Percentiles rank a stretch among this genome's conserved stretches.
phyloP scores from a whole-genome alignment of 2,888 invertebrate species.

The Polyommatus iphigenia region DNA sequence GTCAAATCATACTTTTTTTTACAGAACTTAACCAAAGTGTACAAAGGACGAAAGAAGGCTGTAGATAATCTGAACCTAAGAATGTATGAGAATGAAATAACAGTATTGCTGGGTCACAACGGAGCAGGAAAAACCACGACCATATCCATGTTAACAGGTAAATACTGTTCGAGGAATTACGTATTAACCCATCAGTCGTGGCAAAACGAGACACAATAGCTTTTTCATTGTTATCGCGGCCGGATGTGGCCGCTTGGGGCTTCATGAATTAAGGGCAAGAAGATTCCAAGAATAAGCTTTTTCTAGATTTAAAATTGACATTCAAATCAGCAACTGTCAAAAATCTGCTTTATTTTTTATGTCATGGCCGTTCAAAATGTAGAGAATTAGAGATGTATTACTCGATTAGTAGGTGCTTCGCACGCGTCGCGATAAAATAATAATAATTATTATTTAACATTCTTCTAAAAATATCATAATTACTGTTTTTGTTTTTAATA shows the following conservation, averaged over 20 bases:
- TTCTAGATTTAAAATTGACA: background rate
- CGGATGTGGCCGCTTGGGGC: no score
- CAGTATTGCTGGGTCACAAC: conserved; percentile 84
- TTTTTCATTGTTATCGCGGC: no score
- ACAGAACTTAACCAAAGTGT: conserved; percentile 83
- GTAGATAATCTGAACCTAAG: conserved; percentile 87
- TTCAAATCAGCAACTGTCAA: no score
- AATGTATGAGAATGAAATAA: conserved; percentile 95
- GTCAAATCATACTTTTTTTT: conserved; percentile 51
- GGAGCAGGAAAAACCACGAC: conserved; percentile 97
- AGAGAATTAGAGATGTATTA: no score
- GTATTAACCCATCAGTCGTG: no score
- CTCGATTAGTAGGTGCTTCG: no score
- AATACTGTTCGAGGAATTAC: conserved; percentile 28
- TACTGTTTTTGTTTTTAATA: no score
- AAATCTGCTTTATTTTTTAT: background rate
- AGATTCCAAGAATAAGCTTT: background rate
- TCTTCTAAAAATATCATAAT: no score
- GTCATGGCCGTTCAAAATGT: background rate
- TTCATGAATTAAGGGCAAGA: background rate
- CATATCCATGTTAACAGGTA: conserved; percentile 94
- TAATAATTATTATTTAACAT: no score
- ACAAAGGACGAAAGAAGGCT: conserved; percentile 79
- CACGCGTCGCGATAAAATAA: no score
- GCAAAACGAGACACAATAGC: no score